Base-by-base conservation (phyloP, 92 coral and sea anemone genomes). In the Porites evermanni region DNA sequence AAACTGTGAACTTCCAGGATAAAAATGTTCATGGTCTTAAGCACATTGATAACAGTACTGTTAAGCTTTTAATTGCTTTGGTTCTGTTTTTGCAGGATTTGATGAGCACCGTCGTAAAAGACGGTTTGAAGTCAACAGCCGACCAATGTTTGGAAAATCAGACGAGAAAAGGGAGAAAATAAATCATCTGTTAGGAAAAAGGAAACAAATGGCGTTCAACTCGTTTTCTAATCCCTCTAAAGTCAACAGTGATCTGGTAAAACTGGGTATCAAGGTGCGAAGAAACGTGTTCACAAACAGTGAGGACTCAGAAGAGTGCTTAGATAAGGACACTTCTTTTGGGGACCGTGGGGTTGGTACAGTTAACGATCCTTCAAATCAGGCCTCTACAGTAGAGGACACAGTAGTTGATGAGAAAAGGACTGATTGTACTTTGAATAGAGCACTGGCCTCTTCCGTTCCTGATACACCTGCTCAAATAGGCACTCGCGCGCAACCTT, bases 21-120 rank as follows among this genome's bases (percentile, higher is more conserved):
- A 4, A 38, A 38, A 38, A 38, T 38, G 47, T 4, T 5, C 47
- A 38, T 3, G 47, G 47, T 38, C 6, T 38, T 38, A 38, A 38
- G 47, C 47, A 4, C 47, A 38, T 3, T 38, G 47, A 5, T 38
- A 38, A 38, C 47, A 38, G 4, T 38, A 38, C 47, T 21, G 21
- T 21, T 21, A 21, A 21, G 21, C 21, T 21, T 21, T 21, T 0
- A 21, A 21, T 21, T 21, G 21, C 21, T 8, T 17, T 58, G 9
- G 0, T 4, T 50, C 60, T 58, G 14, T 11, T 73, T 14, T 59
- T 66, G 14, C 68, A 95, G 98, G 98, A 11, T 95, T 84, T 78
- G 96, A 93, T 32, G 98, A 69, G 29, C 93, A 95, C 53, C 91
- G 92, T 69, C 93, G 88, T 16, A 95, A 93, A 80, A 89, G 91